phyloP scores from a whole-genome alignment of 2,113 vertebrate species.

The Pygathrix nemaeus region DNA sequence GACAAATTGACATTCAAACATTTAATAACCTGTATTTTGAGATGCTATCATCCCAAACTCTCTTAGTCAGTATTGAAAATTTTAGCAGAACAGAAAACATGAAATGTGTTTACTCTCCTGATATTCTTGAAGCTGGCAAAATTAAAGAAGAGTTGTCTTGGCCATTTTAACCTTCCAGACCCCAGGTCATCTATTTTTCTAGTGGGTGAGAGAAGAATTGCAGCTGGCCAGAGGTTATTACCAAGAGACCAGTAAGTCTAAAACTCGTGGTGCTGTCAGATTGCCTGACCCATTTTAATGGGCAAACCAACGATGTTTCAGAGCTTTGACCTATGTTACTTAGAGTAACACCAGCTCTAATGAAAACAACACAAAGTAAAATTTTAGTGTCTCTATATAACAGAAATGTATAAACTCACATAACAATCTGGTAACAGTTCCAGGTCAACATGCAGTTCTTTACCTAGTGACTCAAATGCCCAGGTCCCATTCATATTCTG shows the following conservation, averaged over 20 bases:
- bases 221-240: background rate
- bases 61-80: background rate
- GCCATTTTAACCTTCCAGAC: background rate
- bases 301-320: constrained; percentile 2
- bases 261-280: background rate
- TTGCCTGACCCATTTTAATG: background rate
- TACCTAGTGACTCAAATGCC: background rate
- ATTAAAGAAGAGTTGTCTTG: background rate
- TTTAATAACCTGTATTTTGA: background rate
- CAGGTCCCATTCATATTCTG: background rate
- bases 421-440: background rate
- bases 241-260: background rate
- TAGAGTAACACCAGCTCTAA: background rate
- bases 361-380: background rate
- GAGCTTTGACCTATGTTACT: background rate
- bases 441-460: background rate
- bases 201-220: background rate
- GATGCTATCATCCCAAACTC: background rate
- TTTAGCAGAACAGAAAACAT: background rate
- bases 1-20: background rate
- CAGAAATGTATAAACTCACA: background rate
- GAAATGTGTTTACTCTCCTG: background rate
- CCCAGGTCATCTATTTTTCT: background rate
- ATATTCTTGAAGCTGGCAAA: background rate
- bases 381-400: background rate